Base-by-base conservation (phyloP, 2,888 invertebrate species). In the Bembecia ichneumoniformis region DNA sequence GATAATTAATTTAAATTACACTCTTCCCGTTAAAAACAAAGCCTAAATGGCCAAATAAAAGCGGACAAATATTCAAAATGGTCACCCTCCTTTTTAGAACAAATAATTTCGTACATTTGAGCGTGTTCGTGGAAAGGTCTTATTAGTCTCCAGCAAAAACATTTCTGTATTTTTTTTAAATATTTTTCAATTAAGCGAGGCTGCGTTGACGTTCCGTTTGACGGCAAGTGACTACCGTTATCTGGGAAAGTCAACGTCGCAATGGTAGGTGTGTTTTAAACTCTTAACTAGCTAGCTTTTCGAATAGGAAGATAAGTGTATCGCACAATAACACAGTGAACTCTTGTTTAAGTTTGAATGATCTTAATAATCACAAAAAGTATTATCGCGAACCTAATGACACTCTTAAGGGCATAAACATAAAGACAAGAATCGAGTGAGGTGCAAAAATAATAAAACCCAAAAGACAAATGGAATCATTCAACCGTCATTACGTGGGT, bases 1-100 rank as follows among this genome's bases (percentile, higher is more conserved):
- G 59, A 66, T 68, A 67, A 68, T 68, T 68, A 66, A 68, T 69
- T 68, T 64, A 62, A 63, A 69, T 69, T 64, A 66, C 59, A 53
- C 49, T 52, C 52, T 51, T 44, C 57, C 51, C 54, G 59, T 57
- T 56, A 62, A 66, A 66, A 66, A 66, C 70, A 69, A 66, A 53
- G 60, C 57, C 56, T 56, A 55, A 55, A 58, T 54, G 43, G 55
- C 45, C 49, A 43, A 52, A 55, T 51, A 52, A 52, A 57, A 47
- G 13, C 40, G 55, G 53, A 62, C 57, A 51, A 57, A 55, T 50
- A 52, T 55, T 52, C 51, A 50, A 46, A 40, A 14, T 28, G 14
- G 40, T 40, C 40, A n/a, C 40, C 40, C n/a, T 11, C 13, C 40
- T 14, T 40, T 40, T 40, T 40, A 40, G 28, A 28, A 28, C 28